Base-by-base conservation (phyloP, 2,113 vertebrate species). In the Forbesichthys agassizii region DNA sequence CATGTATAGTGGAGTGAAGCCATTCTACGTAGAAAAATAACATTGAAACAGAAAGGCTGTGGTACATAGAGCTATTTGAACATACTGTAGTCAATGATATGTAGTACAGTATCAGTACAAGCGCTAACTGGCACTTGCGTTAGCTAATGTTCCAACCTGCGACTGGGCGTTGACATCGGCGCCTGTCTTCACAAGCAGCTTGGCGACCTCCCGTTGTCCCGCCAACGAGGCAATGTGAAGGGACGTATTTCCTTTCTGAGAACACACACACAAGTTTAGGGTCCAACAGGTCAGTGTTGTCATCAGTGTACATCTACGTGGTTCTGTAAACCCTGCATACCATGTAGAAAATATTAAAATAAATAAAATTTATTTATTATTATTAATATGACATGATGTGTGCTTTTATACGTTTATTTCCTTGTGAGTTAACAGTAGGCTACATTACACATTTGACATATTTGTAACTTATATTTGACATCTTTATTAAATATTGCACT, bases 1-100 rank as follows among this genome's bases (percentile, higher is more conserved):
- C 98, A 99, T 99, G 74, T 99, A 99, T 16, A 99, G 92, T 9
- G 98, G 97, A 64, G 97, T 98, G 79, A 99, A 99, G 79, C 98
- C 98, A 93, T 99, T 99, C 98, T 99, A 83, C 54, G 68, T 52
- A 33, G 20, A 58, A 27, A 48, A 59, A 48, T 57, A 42, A 71
- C 53, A 58, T 14, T 27, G 8, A 48, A 57, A 70, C 49, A 70
- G 16, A 56, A 49, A 18, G 47, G 11, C 11, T n/a, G 47, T 59
- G 7, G 36, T 42, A 8, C 3, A 42, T 42, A 42, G 1, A 42
- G 13, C 10, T 2, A n/a, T 11, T 2, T 11, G 20, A n/a, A 18
- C 5, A 60, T 71, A 10, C 10, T 9, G 5, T 57, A 20, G 11
- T 42, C 7, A 42, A 5, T 42, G 4, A 42, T 27, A 27, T 27